These are phyloP conservation scores for Thelaira solivaga DNA, from an alignment of 2,888 invertebrate species.

Conservation along the genomic window DNA sequence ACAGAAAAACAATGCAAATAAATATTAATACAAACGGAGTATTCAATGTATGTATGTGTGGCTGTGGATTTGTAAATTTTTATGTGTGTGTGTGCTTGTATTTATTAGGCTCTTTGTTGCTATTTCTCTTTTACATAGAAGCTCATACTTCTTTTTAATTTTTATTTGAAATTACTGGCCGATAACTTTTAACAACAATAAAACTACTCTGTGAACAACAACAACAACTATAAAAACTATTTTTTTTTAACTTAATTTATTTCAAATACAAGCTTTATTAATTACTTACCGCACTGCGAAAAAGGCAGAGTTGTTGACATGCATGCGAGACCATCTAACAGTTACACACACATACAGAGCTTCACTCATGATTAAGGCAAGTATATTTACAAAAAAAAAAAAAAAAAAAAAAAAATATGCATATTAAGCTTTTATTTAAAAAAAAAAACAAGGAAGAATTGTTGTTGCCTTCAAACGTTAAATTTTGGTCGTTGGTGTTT, in stretches of 20 bases:
- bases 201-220: conserved; percentile 23
- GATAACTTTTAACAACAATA: conserved; percentile 46
- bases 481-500: conserved; percentile 39
- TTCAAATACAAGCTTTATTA: conserved; percentile 61
- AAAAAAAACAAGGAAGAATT: no score
- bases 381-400: neutral
- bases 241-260: conserved; percentile 61
- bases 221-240: conserved; percentile 31
- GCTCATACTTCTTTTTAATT: conserved; percentile 11
- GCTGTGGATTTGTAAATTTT: no score
- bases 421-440: no score
- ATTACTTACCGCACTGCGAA: conserved; percentile 63
- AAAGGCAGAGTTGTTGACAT: conserved; percentile 58
- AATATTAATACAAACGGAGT: no score
- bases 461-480: conserved; percentile 15
- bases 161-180: conserved; percentile 36
- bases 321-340: neutral
- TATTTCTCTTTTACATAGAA: neutral
- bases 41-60: no score
- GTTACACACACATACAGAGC: neutral
- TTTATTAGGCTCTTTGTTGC: neutral
- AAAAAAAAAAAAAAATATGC: neutral
- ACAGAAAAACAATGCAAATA: neutral
- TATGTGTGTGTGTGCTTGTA: neutral
- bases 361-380: neutral